Conservation (phyloP, 2,113 vertebrate genomes). For the Hassar affinis region DNA sequence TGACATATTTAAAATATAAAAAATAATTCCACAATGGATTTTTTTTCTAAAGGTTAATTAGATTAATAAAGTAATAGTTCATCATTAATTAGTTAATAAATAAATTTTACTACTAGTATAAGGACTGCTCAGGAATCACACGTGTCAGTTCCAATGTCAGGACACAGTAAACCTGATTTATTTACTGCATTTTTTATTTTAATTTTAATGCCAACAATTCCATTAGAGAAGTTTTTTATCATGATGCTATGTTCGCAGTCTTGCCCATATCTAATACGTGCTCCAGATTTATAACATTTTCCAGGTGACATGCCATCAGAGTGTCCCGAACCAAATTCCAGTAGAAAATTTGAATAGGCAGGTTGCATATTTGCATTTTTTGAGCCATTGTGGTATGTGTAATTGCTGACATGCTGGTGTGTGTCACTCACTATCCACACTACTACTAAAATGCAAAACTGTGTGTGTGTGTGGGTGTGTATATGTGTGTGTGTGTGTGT, state of each 20-base stretch:
- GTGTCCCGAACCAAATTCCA: slow-evolving; percentile 7
- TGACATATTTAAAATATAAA: not conserved
- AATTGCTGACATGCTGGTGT: slow-evolving; percentile 16
- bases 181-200: not conserved
- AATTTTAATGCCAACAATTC: not conserved
- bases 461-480: slow-evolving; percentile 6
- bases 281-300: not conserved
- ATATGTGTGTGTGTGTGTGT: not conserved
- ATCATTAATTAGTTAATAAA: too few species aligned
- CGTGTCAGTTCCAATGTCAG: not conserved
- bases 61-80: too few species aligned
- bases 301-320: not conserved
- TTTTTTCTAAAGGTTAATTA: not conserved
- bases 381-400: slow-evolving; percentile 22
- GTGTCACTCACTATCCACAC: slow-evolving; percentile 17
- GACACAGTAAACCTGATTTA: not conserved
- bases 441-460: slow-evolving; percentile 54
- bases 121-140: not conserved
- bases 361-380: slow-evolving; percentile 34
- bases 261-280: not conserved
- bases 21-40: not conserved
- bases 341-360: slow-evolving; percentile 26
- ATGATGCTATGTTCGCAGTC: not conserved
- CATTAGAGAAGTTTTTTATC: not conserved
- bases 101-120: not conserved